Base-by-base conservation (phyloP, 1,140 invertebrate genomes). In the Lasaia peninsularis region DNA sequence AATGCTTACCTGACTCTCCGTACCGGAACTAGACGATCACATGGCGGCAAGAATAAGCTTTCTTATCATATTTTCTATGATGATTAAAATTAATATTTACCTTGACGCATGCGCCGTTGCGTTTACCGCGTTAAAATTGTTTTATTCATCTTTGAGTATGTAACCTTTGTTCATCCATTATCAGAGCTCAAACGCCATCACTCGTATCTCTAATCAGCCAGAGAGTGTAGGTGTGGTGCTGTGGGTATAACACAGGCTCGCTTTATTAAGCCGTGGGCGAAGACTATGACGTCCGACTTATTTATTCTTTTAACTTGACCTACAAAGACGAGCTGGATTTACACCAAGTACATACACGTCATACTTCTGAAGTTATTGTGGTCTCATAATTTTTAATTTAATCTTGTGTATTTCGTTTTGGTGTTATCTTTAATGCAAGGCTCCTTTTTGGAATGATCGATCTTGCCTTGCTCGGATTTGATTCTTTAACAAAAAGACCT, bases 221-320 rank as follows among this genome's bases (percentile, higher is more conserved):
- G 61, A 60, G 51, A 62, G 62, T 58, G 72, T 75, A 72, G 72
- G 72, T 63, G 69, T 60, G 32, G 50, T 64, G 44, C 49, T 12
- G 12, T 37, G 35, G 35, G 57, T 58, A 58, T 63, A 52, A 52
- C 44, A 58, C 57, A 58, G 44, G 48, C 56, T 52, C 37, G 33
- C 48, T 65, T 75, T 67, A 75, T 72, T 71, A 65, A 59, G 48
- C 37, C 69, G 73, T 78, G 73, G 75, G 73, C 73, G 75, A 58
- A 62, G 52, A 63, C 53, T 56, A 69, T 73, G 66, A 71, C 69
- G 56, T 65, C 63, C 63, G 52, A 51, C 52, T 24, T 31, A 49
- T 63, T 67, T 62, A 69, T 28, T 28, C 24, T 69, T 64, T 73
- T 61, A 70, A 67, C 65, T 75, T 79, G 76, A 79, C 76, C 76